These are phyloP conservation scores for Hemithea aestivaria DNA, from an alignment of 2,888 invertebrate genomes.

Conservation along the genomic window DNA sequence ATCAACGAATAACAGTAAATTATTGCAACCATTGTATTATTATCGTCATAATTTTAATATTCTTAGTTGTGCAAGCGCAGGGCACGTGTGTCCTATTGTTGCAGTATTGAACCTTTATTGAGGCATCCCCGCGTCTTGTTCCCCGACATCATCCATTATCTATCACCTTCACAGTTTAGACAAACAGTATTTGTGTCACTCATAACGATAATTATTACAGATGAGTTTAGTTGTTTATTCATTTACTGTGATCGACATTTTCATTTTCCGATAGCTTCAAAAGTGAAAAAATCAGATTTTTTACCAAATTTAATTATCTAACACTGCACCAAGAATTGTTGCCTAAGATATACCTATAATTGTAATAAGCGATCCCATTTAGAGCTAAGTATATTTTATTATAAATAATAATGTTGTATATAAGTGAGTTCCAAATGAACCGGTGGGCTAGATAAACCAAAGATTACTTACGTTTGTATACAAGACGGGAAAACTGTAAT, in stretches of 20 bases:
- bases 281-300: no score
- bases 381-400: constrained; percentile 34
- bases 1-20: constrained; percentile 69
- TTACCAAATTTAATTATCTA: constrained; percentile 15
- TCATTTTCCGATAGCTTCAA: no score
- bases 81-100: constrained; percentile 12
- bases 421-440: constrained; percentile 54
- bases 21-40: constrained; percentile 42
- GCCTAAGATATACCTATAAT: no score
- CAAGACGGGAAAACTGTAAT: constrained; percentile 59
- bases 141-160: no score
- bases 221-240: no score
- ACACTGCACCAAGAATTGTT: no score
- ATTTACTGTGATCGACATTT: no score
- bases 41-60: constrained; percentile 26
- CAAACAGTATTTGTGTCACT: constrained; percentile 3
- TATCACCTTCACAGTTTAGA: no score
- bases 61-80: no score
- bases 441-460: constrained; percentile 78
- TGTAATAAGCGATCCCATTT: constrained; percentile 48
- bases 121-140: neutral
- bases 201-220: no score
- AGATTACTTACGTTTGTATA: constrained; percentile 58
- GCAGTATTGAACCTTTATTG: constrained; percentile 24
- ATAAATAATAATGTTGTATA: constrained; percentile 29